Percentiles rank a stretch among this genome's conserved stretches.
phyloP scores from a whole-genome alignment of 2,113 vertebrate genomes.

The Cyprinodon tularosa region DNA sequence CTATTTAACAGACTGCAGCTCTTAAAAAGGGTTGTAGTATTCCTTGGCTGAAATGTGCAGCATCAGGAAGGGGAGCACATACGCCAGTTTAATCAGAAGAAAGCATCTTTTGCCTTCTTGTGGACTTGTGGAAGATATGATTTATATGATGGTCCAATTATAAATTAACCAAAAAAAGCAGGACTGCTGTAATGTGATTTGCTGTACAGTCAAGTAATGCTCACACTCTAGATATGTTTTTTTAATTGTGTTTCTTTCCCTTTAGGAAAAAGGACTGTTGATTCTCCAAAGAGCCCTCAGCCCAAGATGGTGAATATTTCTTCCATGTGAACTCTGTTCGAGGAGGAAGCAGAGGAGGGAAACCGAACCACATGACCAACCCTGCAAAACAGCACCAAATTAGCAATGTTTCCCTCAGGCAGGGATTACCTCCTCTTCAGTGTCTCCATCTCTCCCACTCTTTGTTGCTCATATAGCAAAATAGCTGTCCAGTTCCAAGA shows the following conservation, averaged over 20 bases:
- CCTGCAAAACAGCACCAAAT: slow-evolving; percentile 46
- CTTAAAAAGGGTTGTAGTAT: neutral
- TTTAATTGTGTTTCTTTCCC: slow-evolving; percentile 13
- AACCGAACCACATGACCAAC: slow-evolving; percentile 52
- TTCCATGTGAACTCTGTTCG: slow-evolving; percentile 27
- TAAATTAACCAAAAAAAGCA: neutral
- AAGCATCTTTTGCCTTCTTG: no score
- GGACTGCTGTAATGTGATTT: slow-evolving; percentile 3
- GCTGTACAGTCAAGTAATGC: neutral
- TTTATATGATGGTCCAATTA: neutral
- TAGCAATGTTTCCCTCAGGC: slow-evolving; percentile 63
- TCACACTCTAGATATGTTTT: rapidly evolving
- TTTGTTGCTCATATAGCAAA: slow-evolving; percentile 43
- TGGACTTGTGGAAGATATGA: no score
- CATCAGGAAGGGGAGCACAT: neutral
- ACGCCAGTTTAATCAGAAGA: neutral
- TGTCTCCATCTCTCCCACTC: slow-evolving; percentile 51
- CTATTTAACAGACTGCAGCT: neutral
- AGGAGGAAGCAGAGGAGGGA: slow-evolving; percentile 30
- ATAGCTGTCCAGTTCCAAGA: slow-evolving; percentile 36
- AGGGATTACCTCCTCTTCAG: slow-evolving; percentile 66
- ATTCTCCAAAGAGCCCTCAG: slow-evolving; percentile 18
- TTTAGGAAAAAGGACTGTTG: slow-evolving; percentile 31
- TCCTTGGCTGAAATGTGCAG: neutral
- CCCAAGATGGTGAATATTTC: slow-evolving; percentile 33